A percentile compares a stretch with the other conserved stretches of the same genome.
Conservation (phyloP, 2,113 vertebrate genomes). For the Formicarius rufipectus region DNA sequence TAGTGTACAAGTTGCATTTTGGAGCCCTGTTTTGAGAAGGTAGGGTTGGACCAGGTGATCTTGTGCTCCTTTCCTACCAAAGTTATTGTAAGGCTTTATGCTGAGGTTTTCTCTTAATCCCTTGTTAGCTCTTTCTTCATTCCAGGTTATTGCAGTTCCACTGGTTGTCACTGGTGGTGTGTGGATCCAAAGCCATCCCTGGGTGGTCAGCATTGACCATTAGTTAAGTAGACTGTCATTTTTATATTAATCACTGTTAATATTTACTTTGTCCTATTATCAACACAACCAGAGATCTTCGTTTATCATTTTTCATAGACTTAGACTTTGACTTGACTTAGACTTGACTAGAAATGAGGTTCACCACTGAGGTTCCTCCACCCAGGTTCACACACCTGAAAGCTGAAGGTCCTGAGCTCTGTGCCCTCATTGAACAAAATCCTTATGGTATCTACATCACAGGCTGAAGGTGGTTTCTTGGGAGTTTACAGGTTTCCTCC, state of each 20-base stretch:
- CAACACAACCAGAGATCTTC: background rate
- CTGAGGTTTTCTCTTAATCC: background rate
- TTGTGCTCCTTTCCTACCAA: background rate
- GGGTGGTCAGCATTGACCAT: background rate
- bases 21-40: background rate
- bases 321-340: no score
- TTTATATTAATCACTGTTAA: background rate
- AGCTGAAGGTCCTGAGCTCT: background rate
- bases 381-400: background rate
- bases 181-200: background rate
- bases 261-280: background rate
- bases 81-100: background rate
- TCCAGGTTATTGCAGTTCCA: background rate
- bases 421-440: accelerated
- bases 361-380: background rate
- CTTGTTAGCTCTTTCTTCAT: background rate
- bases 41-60: background rate
- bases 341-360: background rate
- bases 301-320: no score
- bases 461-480: background rate
- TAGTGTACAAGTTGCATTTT: background rate
- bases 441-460: accelerated
- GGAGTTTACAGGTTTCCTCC: background rate
- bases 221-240: background rate
- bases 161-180: background rate